Conservation (phyloP, 2,888 invertebrate genomes). For the Dasysyrphus tricinctus region DNA sequence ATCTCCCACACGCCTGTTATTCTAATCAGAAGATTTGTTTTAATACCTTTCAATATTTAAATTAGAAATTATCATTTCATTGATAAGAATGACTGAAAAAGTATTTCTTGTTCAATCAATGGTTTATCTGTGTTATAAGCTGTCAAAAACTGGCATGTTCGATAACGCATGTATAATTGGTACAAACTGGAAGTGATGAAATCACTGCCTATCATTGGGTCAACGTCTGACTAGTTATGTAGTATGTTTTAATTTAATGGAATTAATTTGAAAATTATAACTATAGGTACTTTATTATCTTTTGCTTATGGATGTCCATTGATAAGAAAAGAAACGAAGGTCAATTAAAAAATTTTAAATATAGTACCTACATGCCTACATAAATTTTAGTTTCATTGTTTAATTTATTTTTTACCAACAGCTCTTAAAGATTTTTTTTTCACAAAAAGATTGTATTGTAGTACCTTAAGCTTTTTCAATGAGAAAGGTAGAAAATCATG, state of each 20-base stretch:
- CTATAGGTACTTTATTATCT: background rate
- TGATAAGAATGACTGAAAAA: slow-evolving; percentile 14
- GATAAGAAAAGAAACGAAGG: background rate
- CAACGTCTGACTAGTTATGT: slow-evolving; percentile 4
- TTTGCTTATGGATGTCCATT: background rate
- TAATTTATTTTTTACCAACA: background rate
- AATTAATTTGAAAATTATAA: background rate
- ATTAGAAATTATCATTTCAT: slow-evolving; percentile 4
- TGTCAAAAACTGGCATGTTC: slow-evolving; percentile 24
- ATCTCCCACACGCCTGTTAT: background rate
- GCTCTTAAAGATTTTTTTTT: background rate
- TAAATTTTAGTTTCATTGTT: background rate
- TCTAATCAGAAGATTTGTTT: background rate
- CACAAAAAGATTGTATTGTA: background rate
- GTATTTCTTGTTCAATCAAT: background rate
- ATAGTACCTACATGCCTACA: too few species aligned
- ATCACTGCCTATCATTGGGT: slow-evolving; percentile 23
- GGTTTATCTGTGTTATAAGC: slow-evolving; percentile 24
- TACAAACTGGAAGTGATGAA: slow-evolving; percentile 32
- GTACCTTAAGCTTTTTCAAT: background rate
- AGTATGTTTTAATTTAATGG: background rate
- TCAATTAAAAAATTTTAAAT: too few species aligned
- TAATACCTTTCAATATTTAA: slow-evolving; percentile 6
- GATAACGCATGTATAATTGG: slow-evolving; percentile 18
- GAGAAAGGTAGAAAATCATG: background rate